Base-by-base conservation (phyloP, 2,113 vertebrate species). In the Cromileptes altivelis region DNA sequence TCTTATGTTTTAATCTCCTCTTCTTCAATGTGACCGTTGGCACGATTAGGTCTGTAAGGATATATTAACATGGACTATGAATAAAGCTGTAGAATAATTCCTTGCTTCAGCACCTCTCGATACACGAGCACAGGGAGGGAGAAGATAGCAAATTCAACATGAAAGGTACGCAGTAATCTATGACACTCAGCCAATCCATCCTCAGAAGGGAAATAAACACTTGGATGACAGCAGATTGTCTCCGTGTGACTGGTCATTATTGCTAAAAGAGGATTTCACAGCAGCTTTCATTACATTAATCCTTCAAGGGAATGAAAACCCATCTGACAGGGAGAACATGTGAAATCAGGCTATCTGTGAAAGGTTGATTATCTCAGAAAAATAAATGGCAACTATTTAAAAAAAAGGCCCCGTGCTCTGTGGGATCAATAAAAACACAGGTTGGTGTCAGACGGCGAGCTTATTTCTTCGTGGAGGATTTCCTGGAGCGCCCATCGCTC, bases 261-360 rank as follows among this genome's bases (percentile, higher is more conserved):
- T 76, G 79, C 87, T 73, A 13, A 89, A 88, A 92, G 90, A 92
- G 88, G 93, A 93, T 93, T 94, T 90, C 63, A 72, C 82, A 73
- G 81, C 75, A 52, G 88, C 85, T 89, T 91, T 92, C 85, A 94
- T 91, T 93, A 83, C 81, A 84, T 86, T 92, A 94, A 94, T 94
- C 94, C 92, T 89, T 85, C 86, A 62, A 70, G 70, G 75, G 82
- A 88, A 90, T 83, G 30, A 91, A 94, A 94, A 89, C 85, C 84
- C 68, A 40, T 82, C 78, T 81, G 91, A 94, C 90, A 78, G 58
- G 47, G 74, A 91, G 65, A 86, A 82, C 78, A 85, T 85, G 80
- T 82, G 85, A 84, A 87, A 92, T 88, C 67, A 49, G 82, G 75
- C 71, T 61, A 74, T 89, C 79, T 88, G 85, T 60, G 74, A 88